Evolutionary conservation across 2,113 vertebrate genomes (phyloP).

Genomic region (Xiphophorus maculatus): DNA sequence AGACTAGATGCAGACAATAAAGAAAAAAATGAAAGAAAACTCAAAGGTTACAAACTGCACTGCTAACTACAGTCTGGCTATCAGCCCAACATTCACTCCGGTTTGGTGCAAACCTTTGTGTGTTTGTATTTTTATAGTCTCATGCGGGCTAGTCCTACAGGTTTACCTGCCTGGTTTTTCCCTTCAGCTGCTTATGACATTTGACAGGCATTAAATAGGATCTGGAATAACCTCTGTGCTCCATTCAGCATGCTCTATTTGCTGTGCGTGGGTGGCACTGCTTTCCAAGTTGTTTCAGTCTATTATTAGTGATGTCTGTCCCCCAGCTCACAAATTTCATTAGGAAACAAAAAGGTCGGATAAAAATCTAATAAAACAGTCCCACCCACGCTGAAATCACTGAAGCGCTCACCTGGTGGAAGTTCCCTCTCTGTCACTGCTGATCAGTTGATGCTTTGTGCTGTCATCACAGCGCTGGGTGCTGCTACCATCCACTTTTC

Average conservation of each 20-base stretch:
- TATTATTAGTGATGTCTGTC: not conserved
- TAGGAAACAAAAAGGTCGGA: not conserved
- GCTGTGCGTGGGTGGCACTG: not conserved
- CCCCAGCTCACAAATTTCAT: not conserved
- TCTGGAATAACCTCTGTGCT: slow-evolving; percentile 49
- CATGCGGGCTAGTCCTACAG: slow-evolving; percentile 51
- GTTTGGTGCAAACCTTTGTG: slow-evolving; percentile 18
- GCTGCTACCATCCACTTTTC: slow-evolving; percentile 38
- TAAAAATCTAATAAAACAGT: not conserved
- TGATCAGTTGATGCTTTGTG: slow-evolving; percentile 38
- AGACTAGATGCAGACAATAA: slow-evolving; percentile 6
- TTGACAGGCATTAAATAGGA: slow-evolving; percentile 15
- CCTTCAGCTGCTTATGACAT: slow-evolving; percentile 51
- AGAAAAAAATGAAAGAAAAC: not conserved
- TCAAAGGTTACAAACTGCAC: slow-evolving; percentile 20
- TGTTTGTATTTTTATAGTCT: slow-evolving; percentile 4
- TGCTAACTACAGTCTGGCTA: slow-evolving; percentile 22
- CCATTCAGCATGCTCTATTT: slow-evolving; percentile 3
- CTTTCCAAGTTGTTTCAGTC: slow-evolving; percentile 17
- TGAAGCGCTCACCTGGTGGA: slow-evolving; percentile 63
- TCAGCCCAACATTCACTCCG: slow-evolving; percentile 29
- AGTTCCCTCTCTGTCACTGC: slow-evolving; percentile 44
- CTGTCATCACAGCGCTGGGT: not conserved
- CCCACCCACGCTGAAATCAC: too few species aligned
- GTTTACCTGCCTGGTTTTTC: slow-evolving; percentile 67